Conservation (phyloP, 2,797 vertebrate genomes). For the Scarus forsteni region DNA sequence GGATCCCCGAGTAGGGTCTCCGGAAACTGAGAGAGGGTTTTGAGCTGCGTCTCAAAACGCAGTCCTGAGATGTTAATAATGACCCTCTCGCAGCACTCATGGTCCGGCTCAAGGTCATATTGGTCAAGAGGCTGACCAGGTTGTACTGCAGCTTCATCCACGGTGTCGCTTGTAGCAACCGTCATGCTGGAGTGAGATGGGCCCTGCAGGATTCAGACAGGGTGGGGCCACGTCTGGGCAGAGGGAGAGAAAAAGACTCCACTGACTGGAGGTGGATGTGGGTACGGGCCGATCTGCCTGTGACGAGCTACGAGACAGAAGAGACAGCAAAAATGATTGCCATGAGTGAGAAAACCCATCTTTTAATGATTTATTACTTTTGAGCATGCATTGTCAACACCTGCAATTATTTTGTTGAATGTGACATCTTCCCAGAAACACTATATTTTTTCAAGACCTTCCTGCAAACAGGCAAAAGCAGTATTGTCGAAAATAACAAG, state of each 20-base stretch:
- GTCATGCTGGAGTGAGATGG: constrained; percentile 89
- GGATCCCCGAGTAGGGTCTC: constrained; percentile 97
- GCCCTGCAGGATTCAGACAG: constrained; percentile 76
- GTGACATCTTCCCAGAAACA: neutral
- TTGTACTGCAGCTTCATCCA: constrained; percentile 88
- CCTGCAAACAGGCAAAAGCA: constrained; percentile 22
- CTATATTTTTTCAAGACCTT: constrained; percentile 16
- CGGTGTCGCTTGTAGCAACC: constrained; percentile 94
- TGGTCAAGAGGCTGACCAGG: constrained; percentile 86
- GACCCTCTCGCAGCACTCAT: constrained; percentile 98
- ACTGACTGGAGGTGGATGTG: constrained; percentile 29
- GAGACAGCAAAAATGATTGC: constrained; percentile 1
- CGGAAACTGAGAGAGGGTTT: constrained; percentile 96
- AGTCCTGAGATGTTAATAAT: constrained; percentile 98
- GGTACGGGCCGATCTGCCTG: constrained; percentile 40
- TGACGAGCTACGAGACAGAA: constrained; percentile 34
- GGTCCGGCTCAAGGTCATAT: constrained; percentile 85
- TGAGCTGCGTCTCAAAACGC: constrained; percentile 97
- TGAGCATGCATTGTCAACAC: neutral
- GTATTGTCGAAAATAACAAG: constrained; percentile 29
- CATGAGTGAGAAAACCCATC: neutral
- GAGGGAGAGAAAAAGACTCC: constrained; percentile 38
- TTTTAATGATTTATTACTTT: neutral
- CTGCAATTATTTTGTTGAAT: neutral
- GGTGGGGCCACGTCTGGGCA: constrained; percentile 61